Evolutionary conservation across 2,888 invertebrate genomes (phyloP).

Genomic region (Brachypalpus laphriformis): DNA sequence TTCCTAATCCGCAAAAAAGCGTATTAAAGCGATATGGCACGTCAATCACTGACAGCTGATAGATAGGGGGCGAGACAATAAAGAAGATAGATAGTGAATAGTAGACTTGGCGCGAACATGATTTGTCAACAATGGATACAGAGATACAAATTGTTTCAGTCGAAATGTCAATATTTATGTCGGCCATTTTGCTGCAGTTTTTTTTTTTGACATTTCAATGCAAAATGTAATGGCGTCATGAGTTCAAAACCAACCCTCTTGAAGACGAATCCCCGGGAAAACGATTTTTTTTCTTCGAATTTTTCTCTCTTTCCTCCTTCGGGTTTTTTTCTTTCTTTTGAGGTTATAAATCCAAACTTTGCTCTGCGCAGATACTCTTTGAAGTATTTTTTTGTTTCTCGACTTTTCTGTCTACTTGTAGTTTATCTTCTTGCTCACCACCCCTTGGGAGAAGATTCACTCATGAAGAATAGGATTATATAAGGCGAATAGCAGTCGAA

Average conservation of each 20-base stretch:
- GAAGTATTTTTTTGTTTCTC: conserved; percentile 1
- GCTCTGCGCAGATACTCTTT: conserved; percentile 66
- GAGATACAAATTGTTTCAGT: conserved; percentile 26
- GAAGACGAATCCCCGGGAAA: conserved; percentile 51
- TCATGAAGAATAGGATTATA: conserved; percentile 35
- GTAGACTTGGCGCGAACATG: conserved; percentile 42
- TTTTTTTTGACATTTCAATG: conserved; percentile 25
- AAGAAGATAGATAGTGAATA: neutral
- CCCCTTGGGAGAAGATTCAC: conserved; percentile 56
- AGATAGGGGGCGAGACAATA: conserved; percentile 5
- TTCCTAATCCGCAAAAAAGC: conserved; percentile 42
- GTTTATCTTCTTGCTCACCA: conserved; percentile 20
- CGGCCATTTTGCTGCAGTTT: conserved; percentile 61
- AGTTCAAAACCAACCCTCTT: conserved; percentile 53
- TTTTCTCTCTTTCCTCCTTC: neutral
- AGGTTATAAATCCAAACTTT: conserved; percentile 34
- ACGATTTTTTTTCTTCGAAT: conserved; percentile 1
- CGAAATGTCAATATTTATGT: conserved; percentile 64
- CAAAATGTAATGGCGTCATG: conserved; percentile 66
- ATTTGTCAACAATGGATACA: conserved; percentile 57
- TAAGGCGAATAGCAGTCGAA: conserved; percentile 14
- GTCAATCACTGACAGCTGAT: conserved; percentile 69
- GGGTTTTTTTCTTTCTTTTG: neutral
- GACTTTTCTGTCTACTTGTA: conserved; percentile 12
- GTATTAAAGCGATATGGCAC: conserved; percentile 39